Base-by-base conservation (phyloP, 2,888 invertebrate genomes). In the Xylota segnis region DNA sequence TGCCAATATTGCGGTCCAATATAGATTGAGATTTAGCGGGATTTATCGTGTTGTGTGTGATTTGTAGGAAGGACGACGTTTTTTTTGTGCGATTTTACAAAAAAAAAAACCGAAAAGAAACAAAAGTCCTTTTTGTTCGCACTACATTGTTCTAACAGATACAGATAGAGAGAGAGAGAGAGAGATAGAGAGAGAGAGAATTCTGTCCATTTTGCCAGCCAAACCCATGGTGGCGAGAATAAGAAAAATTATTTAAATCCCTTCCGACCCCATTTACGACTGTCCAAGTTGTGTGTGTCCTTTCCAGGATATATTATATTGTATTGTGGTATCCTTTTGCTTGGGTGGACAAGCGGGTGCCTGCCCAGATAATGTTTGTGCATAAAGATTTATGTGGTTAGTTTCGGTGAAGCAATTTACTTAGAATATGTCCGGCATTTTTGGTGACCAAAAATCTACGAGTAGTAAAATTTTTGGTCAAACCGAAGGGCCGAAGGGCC, bases 301-400 rank as follows among this genome's bases (percentile, higher is more conserved):
- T 29, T 68, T 78, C 32, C 77, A 83, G 83, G 77, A 83, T 77
- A 83, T 83, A 83, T 83, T 77, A 83, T 71, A 83, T 84, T 84
- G 84, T 84, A 75, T 74, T 79, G 79, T 79, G 79, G 79, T 75
- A 52, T 79, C 70, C 83, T 75, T 75, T 84, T 79, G 79, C 84
- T 79, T 72, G 76, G 86, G 66, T 71, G 66, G 76, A 63, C 72
- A 82, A 61, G 65, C 72, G 77, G 78, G 68, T 83, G 77, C 71
- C 77, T 54, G 65, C 59, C 75, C 86, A 77, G 86, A 86, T 86
- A 82, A 86, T 86, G 81, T 77, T 77, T 86, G 76, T 82, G 86
- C 61, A 86, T 86, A 86, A 82, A 87, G 87, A 87, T 87, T 87
- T 87, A 87, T 87, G 87, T 78, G 87, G 87, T 87, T 87, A 87